Percentiles rank a stretch among this genome's conserved stretches.
Conservation (phyloP, 2,113 vertebrate species). For the Alouatta palliata region DNA sequence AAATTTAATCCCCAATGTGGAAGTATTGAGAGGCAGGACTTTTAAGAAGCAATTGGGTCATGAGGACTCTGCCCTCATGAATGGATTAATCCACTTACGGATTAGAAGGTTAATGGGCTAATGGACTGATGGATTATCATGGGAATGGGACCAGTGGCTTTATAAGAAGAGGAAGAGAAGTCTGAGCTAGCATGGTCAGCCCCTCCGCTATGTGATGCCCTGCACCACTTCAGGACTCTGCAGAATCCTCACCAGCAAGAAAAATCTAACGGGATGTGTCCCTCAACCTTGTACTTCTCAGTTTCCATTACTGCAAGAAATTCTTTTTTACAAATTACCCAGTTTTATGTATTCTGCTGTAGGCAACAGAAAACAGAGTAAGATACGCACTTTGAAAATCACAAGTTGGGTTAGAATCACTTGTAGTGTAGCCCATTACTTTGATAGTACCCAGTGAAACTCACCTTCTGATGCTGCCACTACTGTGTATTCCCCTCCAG, state of each 20-base stretch:
- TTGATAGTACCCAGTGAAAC: not conserved
- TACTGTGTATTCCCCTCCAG: not conserved
- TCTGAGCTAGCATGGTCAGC: not conserved
- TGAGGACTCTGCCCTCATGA: not conserved
- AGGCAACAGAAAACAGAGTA: not conserved
- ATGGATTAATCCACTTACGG: not conserved
- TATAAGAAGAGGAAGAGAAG: not conserved
- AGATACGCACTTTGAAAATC: not conserved
- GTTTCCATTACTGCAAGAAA: not conserved
- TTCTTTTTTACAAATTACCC: not conserved
- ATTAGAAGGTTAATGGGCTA: not conserved
- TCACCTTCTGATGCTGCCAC: too few species aligned
- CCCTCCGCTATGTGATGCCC: not conserved
- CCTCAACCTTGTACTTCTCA: not conserved
- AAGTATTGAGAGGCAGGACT: not conserved
- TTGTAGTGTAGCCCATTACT: not conserved
- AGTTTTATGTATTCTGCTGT: not conserved
- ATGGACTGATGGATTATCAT: not conserved
- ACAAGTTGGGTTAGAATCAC: not conserved
- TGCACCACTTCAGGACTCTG: not conserved
- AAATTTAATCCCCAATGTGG: not conserved
- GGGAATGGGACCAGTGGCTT: not conserved
- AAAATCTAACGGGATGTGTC: not conserved
- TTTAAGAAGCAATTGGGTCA: not conserved
- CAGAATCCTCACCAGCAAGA: not conserved